Percentiles rank a stretch among this genome's conserved stretches.
These are phyloP conservation scores for Gadopsis marmoratus DNA, from an alignment of 2,797 vertebrate genomes.

Conservation along the genomic window DNA sequence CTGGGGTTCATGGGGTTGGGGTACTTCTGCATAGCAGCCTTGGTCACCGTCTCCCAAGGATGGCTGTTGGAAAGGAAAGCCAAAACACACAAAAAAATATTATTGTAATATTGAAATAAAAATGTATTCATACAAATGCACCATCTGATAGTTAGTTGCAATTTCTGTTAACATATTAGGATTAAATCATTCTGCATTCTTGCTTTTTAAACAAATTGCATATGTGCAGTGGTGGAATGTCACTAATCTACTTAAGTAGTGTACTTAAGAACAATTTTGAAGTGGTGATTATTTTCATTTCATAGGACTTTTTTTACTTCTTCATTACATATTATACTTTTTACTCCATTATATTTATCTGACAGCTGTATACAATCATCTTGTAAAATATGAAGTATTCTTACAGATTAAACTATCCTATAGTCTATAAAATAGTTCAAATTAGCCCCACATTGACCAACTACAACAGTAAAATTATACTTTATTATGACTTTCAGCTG, in stretches of 20 bases:
- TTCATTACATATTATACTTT: background rate
- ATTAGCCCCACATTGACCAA: background rate
- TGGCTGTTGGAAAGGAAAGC: conserved; percentile 84
- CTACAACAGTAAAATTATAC: background rate
- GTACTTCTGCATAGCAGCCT: conserved; percentile 98
- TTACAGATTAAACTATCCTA: background rate
- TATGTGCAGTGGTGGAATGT: background rate
- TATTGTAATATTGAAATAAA: background rate
- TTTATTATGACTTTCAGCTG: background rate
- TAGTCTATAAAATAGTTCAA: background rate
- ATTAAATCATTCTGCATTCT: background rate
- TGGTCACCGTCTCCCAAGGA: conserved; percentile 97
- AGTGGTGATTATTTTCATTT: background rate
- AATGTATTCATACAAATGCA: background rate
- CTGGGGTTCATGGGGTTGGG: conserved; percentile 98
- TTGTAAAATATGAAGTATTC: background rate
- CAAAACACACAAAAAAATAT: background rate
- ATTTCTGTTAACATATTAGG: background rate
- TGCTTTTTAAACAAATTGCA: background rate
- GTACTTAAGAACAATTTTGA: background rate
- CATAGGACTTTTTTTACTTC: background rate
- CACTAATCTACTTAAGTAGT: background rate
- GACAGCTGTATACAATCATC: background rate
- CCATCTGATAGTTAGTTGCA: background rate
- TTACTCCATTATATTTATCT: background rate